Conservation (phyloP, 1,140 invertebrate species). For the Drosophila ohnishii region DNA sequence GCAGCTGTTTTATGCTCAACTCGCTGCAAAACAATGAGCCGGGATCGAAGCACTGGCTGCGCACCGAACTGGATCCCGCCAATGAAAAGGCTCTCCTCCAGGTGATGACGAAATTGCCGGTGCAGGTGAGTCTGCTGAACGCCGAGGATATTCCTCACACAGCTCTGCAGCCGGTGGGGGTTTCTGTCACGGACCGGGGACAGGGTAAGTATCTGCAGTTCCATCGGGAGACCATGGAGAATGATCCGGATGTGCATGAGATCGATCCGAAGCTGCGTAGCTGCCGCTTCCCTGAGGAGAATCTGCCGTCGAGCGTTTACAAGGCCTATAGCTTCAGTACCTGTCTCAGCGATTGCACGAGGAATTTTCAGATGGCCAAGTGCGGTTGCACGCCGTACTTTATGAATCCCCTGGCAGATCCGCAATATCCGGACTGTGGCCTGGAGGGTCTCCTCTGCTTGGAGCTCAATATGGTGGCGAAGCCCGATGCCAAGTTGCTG, state of each 20-base stretch:
- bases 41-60: slow-evolving; percentile 50
- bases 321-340: slow-evolving; percentile 84
- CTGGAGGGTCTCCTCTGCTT: slow-evolving; percentile 54
- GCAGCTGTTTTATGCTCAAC: slow-evolving; percentile 84
- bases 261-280: slow-evolving; percentile 75
- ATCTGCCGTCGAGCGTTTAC: slow-evolving; percentile 81
- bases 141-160: slow-evolving; percentile 69
- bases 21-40: slow-evolving; percentile 82
- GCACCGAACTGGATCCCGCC: slow-evolving; percentile 35
- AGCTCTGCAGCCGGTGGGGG: slow-evolving; percentile 34
- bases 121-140: slow-evolving; percentile 53
- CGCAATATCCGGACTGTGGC: slow-evolving; percentile 59
- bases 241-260: slow-evolving; percentile 70
- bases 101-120: slow-evolving; percentile 20
- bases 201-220: slow-evolving; percentile 61
- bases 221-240: slow-evolving; percentile 55
- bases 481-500: slow-evolving; percentile 57
- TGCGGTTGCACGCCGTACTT: slow-evolving; percentile 84
- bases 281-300: slow-evolving; percentile 84
- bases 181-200: slow-evolving; percentile 40
- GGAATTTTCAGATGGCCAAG: slow-evolving; percentile 77
- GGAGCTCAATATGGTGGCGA: slow-evolving; percentile 56
- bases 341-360: slow-evolving; percentile 84
- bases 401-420: slow-evolving; percentile 45
- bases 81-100: slow-evolving; percentile 35